phyloP scores from a whole-genome alignment of 2,888 invertebrate species.

The Rhingia rostrata region DNA sequence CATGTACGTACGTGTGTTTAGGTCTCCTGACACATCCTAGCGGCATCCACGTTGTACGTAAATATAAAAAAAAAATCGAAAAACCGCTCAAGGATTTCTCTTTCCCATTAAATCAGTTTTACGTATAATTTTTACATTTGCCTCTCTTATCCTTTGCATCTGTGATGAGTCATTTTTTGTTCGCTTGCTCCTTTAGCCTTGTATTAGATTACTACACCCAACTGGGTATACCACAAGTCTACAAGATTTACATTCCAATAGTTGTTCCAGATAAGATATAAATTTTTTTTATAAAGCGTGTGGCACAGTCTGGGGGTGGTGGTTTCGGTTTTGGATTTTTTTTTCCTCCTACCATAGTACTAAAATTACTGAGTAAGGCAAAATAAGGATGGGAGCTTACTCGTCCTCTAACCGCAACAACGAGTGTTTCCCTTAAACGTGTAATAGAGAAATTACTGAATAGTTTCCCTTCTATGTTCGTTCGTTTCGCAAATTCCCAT shows the following conservation, averaged over 20 bases:
- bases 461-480: slow-evolving; percentile 34
- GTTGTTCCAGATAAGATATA: slow-evolving; percentile 42
- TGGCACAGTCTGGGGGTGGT: slow-evolving; percentile 37
- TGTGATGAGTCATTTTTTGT: slow-evolving; percentile 52
- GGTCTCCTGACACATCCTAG: background rate
- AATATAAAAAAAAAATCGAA: slow-evolving; percentile 4
- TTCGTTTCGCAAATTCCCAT: slow-evolving; percentile 23
- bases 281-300: slow-evolving; percentile 40
- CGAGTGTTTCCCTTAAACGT: slow-evolving; percentile 39
- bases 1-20: background rate
- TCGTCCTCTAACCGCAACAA: slow-evolving; percentile 17
- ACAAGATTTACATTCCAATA: slow-evolving; percentile 51
- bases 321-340: slow-evolving; percentile 23
- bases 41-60: background rate
- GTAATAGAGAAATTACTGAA: slow-evolving; percentile 35
- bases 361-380: background rate
- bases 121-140: slow-evolving; percentile 62
- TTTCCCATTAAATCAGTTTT: slow-evolving; percentile 52
- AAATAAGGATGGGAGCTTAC: no score
- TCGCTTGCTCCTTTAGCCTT: slow-evolving; percentile 14
- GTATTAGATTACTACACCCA: slow-evolving; percentile 53
- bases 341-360: slow-evolving; percentile 29
- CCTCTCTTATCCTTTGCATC: slow-evolving; percentile 57
- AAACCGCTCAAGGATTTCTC: slow-evolving; percentile 24
- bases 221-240: slow-evolving; percentile 49